These are phyloP conservation scores for Typhlichthys subterraneus DNA, from an alignment of 2,797 vertebrate species.

Conservation along the genomic window DNA sequence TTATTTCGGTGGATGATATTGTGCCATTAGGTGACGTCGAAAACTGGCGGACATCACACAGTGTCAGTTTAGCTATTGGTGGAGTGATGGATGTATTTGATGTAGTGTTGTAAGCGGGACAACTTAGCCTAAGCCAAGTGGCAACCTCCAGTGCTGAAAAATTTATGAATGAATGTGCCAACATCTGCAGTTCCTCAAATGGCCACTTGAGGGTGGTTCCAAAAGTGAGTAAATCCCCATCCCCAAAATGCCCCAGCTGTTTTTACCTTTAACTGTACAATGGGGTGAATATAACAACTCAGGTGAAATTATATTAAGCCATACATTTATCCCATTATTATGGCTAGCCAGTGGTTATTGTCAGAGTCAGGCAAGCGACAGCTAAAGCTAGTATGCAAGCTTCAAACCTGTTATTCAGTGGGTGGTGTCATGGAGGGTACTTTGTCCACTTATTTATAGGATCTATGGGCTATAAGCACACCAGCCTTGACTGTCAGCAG, in stretches of 20 bases:
- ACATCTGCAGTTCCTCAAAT: no score
- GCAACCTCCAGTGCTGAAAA: no score
- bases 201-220: no score
- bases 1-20: conserved; percentile 33
- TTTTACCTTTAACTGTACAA: not conserved
- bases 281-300: not conserved
- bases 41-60: conserved; percentile 30
- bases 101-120: conserved; percentile 24
- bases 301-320: not conserved
- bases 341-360: not conserved
- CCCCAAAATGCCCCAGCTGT: no score
- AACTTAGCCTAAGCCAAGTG: not conserved
- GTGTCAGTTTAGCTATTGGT: conserved; percentile 31
- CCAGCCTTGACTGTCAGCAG: conserved; percentile 11
- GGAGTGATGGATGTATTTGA: conserved; percentile 31
- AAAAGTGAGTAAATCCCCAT: no score
- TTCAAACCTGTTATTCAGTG: no score
- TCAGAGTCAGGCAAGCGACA: no score
- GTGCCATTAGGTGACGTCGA: conserved; percentile 40
- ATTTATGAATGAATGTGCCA: no score
- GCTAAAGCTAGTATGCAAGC: no score
- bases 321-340: no score
- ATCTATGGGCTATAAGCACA: conserved; percentile 18
- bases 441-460: not conserved
- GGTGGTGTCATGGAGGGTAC: no score